Percentiles rank a stretch among this genome's conserved stretches.
phyloP scores from a whole-genome alignment of 2,888 invertebrate species.

The Callimorpha dominula region DNA sequence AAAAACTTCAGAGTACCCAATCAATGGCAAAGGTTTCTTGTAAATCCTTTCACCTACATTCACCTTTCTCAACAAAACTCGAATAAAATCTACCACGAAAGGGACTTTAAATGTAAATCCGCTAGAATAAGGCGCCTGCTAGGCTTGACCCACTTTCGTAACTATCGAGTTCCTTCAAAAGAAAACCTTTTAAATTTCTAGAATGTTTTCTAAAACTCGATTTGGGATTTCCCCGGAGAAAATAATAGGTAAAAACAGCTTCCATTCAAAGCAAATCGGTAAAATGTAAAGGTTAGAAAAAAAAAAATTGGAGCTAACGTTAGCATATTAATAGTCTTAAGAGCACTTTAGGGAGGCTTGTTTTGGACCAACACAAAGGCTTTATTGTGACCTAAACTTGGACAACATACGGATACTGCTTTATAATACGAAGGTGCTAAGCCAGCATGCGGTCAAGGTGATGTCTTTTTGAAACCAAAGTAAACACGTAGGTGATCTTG shows the following conservation, averaged over 20 bases:
- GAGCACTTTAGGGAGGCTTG: neutral
- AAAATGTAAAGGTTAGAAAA: neutral
- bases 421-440: neutral
- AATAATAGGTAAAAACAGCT: conserved; percentile 5
- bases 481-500: no score
- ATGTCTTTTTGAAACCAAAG: neutral
- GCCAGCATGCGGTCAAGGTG: neutral
- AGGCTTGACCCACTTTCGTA: conserved; percentile 44
- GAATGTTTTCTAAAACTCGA: conserved; percentile 30
- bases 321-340: neutral
- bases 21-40: neutral
- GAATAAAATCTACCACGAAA: neutral
- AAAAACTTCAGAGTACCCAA: neutral
- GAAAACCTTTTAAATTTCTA: conserved; percentile 43
- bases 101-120: conserved; percentile 26
- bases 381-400: neutral
- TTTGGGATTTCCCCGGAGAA: conserved; percentile 17
- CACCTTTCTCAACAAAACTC: neutral
- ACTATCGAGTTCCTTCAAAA: conserved; percentile 35
- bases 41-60: neutral
- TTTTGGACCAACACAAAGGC: neutral
- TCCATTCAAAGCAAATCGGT: neutral
- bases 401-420: neutral
- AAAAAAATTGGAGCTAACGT: neutral
- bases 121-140: conserved; percentile 31